Evolutionary conservation across 2,888 invertebrate genomes (phyloP), one percentile per base, ranked within the genome.

Genomic region (Catocala sponsa): DNA sequence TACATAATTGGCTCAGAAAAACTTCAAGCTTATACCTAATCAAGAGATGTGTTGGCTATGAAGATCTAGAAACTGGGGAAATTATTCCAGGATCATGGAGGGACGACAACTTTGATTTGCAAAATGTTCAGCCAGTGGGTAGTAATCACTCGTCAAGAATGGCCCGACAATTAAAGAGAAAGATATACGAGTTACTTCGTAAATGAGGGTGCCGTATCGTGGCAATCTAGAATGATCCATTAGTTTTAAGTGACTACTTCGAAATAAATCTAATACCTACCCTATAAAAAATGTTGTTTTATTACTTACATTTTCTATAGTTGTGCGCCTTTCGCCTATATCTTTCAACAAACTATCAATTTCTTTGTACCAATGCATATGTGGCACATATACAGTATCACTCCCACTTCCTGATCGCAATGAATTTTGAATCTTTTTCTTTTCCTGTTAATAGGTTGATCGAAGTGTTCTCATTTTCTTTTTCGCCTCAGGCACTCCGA

Each of bases 21-120:
- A 35, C 35, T 35, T 35, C 35, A 35, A 35, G 35, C 6, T 2
- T 4, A 35, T 35, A 35, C 61, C 68, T 69, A 49, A 66, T 54
- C 56, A 65, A 51, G 58, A 59, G 60, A 58, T 63, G 64, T 64
- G 59, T 64, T 64, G 64, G 59, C 64, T 60, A 62, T 63, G 65
- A 68, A 59, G 61, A 72, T 66, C 63, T 67, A 58, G 72, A 68
- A 59, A 67, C 69, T 62, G 71, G 65, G 47, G 64, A 68, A 35
- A 35, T 35, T 35, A 35, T 35, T 35, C 35, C 35, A 35, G 35
- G 35, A 35, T 65, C 55, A 65, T 65, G 70, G 62, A 68, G 62
- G 67, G 55, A 65, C 55, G 70, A 60, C 60, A 65, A 62, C 62
- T 61, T 63, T 59, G 63, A 35, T 35, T 35, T 35, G 35, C 4